Evolutionary conservation across 2,888 invertebrate species (phyloP), one percentile per base, ranked within the genome.

Genomic region (Ramazzottius varieornatus): DNA sequence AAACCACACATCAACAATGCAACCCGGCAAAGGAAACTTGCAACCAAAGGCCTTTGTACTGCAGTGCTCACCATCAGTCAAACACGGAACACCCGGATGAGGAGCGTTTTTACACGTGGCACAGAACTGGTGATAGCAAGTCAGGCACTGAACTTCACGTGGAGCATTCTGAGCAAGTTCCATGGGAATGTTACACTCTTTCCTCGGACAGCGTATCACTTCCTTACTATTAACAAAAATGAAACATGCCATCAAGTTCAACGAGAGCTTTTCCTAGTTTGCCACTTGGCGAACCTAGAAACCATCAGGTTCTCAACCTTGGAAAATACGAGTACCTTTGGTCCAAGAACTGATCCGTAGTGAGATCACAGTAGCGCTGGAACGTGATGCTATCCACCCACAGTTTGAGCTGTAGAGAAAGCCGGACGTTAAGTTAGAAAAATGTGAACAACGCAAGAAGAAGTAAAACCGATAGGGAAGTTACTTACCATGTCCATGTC

Each of bases 331-430:
- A n/a, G n/a, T n/a, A n/a, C n/a, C n/a, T n/a, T n/a, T n/a, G n/a
- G n/a, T n/a, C n/a, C 20, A 54, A 8, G 29, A 54, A 54, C 54
- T 24, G n/a, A 4, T 54, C 54, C 54, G 54, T 54, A 4, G 54
- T 54, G 16, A 54, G 29, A 54, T 54, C 54, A 54, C 54, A 54
- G 54, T 54, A 54, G 29, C 54, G 54, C 29, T 54, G 54, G 54
- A 54, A 54, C 4, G 54, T 54, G 4, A 4, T 29, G 29, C 29
- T 4, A 29, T 54, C 54, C 20, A 54, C 54, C 54, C 8, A 29
- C 4, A 24, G 8, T 4, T 29, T 16, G n/a, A 54, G 4, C 54
- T 54, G 29, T 16, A 54, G 24, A 4, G 24, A 29, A 8, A 54
- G 24, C 54, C 8, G 24, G 54, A 8, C 4, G 24, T 16, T 54